Percentiles rank a stretch among this genome's conserved stretches.
phyloP scores from a whole-genome alignment of 2,113 vertebrate species.

The Ivindomyrus marchei region DNA sequence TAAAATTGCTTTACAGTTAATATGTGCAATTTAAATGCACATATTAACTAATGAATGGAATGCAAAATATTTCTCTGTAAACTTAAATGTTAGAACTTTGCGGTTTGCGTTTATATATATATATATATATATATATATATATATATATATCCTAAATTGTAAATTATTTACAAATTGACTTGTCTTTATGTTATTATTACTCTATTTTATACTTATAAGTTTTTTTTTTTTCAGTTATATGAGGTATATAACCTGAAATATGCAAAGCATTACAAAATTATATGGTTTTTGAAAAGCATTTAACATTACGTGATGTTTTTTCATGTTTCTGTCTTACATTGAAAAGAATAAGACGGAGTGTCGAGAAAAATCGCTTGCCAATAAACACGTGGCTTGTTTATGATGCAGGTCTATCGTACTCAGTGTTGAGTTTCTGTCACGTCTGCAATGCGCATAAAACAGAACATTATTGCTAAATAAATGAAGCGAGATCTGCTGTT shows the following conservation, averaged over 20 bases:
- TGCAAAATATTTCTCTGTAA: neutral
- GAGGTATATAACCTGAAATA: neutral
- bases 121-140: neutral
- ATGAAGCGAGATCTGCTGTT: neutral
- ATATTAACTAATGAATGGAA: neutral
- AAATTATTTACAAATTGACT: neutral
- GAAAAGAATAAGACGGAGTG: neutral
- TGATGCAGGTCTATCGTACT: neutral
- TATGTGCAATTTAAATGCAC: slow-evolving; percentile 4
- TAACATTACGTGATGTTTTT: neutral
- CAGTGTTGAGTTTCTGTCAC: neutral
- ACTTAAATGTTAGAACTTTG: neutral
- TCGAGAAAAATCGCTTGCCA: neutral
- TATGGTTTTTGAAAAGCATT: neutral
- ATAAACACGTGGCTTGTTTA: neutral
- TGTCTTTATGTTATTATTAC: neutral
- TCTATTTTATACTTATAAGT: neutral
- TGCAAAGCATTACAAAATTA: neutral
- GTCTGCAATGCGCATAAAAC: neutral
- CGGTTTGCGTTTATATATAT: neutral
- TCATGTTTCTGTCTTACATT: neutral
- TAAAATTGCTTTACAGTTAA: neutral
- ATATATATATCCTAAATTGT: no score
- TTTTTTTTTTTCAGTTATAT: neutral
- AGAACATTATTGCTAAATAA: neutral